Evolutionary conservation across 2,888 invertebrate species (phyloP).

Genomic region (Agrotis clavis): DNA sequence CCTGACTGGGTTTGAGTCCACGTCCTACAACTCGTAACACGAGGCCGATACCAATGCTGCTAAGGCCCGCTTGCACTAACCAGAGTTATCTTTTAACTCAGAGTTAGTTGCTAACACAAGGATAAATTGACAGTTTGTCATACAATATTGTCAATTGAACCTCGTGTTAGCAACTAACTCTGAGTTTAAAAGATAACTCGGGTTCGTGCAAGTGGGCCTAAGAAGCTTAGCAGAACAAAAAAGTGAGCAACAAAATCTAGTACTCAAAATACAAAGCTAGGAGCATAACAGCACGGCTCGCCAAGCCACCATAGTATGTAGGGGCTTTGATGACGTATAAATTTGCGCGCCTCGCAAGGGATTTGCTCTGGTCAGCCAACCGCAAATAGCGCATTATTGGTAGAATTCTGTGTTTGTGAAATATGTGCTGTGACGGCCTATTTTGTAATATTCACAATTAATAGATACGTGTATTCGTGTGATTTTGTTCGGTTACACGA

Average conservation of each 20-base stretch:
- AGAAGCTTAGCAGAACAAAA: background rate
- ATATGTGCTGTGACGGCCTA: constrained; percentile 42
- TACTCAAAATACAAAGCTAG: constrained; percentile 41
- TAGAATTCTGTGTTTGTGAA: constrained; percentile 57
- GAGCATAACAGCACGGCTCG: constrained; percentile 36
- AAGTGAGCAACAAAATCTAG: constrained; percentile 15
- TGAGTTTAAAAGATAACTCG: too few species aligned
- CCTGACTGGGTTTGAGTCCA: too few species aligned
- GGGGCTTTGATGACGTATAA: constrained; percentile 65
- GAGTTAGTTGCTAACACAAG: too few species aligned
- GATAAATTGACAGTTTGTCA: too few species aligned
- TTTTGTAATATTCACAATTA: constrained; percentile 26
- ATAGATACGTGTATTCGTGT: constrained; percentile 12
- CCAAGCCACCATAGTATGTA: constrained; percentile 27
- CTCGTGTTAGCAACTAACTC: too few species aligned
- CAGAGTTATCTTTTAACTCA: too few species aligned
- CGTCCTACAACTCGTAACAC: too few species aligned
- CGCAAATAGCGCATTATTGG: constrained; percentile 67
- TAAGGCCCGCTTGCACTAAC: too few species aligned
- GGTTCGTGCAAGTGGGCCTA: too few species aligned
- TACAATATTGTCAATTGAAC: too few species aligned
- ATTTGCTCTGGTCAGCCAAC: constrained; percentile 64
- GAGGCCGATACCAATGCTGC: too few species aligned
- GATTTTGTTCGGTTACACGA: constrained; percentile 2
- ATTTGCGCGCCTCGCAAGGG: constrained; percentile 65